These are phyloP conservation scores for Lethrus apterus DNA, from an alignment of 1,140 invertebrate genomes.

Conservation along the genomic window DNA sequence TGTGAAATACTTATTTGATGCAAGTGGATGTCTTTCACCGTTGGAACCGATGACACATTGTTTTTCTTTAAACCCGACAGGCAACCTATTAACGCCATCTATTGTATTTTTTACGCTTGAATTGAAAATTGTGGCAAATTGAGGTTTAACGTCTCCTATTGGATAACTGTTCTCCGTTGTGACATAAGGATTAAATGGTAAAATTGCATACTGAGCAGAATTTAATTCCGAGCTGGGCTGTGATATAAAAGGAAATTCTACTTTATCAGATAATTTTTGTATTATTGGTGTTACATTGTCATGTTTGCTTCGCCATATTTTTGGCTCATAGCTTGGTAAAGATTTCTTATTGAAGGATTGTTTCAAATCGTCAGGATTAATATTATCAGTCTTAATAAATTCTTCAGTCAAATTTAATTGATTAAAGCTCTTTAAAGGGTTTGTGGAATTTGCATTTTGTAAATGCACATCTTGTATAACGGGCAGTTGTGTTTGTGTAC, in stretches of 20 bases:
- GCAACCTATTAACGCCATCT: conserved; percentile 7
- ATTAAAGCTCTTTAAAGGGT: background rate
- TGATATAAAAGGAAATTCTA: no score
- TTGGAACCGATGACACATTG: conserved; percentile 10
- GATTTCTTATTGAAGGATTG: no score
- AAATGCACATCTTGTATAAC: background rate
- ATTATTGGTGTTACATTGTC: no score
- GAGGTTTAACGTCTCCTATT: conserved; percentile 1
- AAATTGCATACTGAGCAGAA: conserved; percentile 3
- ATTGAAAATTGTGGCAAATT: conserved; percentile 2
- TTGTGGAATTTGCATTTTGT: background rate
- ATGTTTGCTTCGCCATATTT: no score
- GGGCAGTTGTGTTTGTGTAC: background rate
- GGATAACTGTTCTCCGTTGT: conserved; percentile 7
- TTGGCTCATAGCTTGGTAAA: no score
- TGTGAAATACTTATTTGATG: background rate
- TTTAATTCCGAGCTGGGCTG: no score
- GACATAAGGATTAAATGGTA: conserved; percentile 7
- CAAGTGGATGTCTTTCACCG: conserved; percentile 2
- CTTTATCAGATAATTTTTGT: no score
- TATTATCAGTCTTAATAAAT: no score
- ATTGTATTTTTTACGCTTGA: background rate
- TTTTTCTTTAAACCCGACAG: conserved; percentile 1
- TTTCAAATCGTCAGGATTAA: no score
- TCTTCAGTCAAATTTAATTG: background rate